Percentiles rank a stretch among this genome's conserved stretches.
Evolutionary conservation across 2,888 invertebrate genomes (phyloP).

Genomic region (Margaritifera margaritifera): DNA sequence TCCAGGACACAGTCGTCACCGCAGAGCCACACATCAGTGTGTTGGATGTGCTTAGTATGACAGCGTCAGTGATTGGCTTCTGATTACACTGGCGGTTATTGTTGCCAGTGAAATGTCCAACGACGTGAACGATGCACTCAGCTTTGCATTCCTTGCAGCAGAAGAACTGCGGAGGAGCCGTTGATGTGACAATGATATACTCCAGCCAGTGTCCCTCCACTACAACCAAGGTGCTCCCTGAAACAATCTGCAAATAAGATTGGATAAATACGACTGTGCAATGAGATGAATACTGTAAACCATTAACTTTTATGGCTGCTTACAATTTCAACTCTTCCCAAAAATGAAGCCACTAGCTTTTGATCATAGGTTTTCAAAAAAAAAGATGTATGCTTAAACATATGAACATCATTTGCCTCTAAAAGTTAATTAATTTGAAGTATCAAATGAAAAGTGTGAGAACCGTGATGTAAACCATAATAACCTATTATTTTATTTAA

Average conservation of each 20-base stretch:
- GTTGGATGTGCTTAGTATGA: slow-evolving; percentile 30
- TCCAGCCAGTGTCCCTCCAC: slow-evolving; percentile 44
- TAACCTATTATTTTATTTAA: too few species aligned
- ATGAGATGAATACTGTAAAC: not conserved
- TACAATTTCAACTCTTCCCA: too few species aligned
- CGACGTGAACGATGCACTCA: slow-evolving; percentile 48
- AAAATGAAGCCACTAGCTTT: too few species aligned
- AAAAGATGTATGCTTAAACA: too few species aligned
- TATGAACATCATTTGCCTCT: too few species aligned
- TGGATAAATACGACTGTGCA: not conserved
- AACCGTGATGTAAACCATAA: too few species aligned
- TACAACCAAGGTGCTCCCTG: slow-evolving; percentile 32
- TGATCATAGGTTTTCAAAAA: too few species aligned
- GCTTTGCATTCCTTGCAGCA: slow-evolving; percentile 52
- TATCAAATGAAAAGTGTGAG: too few species aligned
- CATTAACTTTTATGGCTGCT: too few species aligned
- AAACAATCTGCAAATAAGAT: slow-evolving; percentile 24
- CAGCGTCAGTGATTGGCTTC: slow-evolving; percentile 36
- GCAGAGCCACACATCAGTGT: slow-evolving; percentile 42
- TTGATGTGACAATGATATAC: slow-evolving; percentile 41
- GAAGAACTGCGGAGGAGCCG: slow-evolving; percentile 51
- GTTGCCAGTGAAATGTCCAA: slow-evolving; percentile 34
- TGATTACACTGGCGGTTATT: slow-evolving; percentile 37
- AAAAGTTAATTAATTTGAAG: too few species aligned
- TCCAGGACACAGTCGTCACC: slow-evolving; percentile 44